Conservation (phyloP, 2,888 invertebrate species). For the Thymelicus acteon region DNA sequence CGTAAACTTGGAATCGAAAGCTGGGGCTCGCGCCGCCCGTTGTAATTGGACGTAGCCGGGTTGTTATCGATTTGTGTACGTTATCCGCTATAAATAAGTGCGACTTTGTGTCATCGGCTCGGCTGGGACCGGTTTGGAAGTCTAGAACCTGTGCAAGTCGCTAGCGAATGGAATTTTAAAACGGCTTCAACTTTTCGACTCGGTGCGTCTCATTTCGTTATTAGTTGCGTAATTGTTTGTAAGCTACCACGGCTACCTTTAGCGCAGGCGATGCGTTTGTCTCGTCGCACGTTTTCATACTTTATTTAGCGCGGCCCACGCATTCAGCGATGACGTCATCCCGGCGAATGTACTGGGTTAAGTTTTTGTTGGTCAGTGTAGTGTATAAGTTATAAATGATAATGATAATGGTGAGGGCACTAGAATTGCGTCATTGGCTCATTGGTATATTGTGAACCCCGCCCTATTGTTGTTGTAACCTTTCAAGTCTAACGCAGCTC, state of each 20-base stretch:
- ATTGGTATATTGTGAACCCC: conserved; percentile 15
- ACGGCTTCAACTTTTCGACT: conserved; percentile 43
- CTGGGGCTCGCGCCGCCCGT: conserved; percentile 51
- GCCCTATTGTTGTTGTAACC: neutral
- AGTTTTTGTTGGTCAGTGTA: conserved; percentile 24
- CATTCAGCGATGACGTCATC: conserved; percentile 56
- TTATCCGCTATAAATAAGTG: conserved; percentile 80
- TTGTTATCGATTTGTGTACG: conserved; percentile 80
- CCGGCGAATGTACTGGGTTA: conserved; percentile 32
- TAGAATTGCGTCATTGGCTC: conserved; percentile 26
- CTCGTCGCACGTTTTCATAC: conserved; percentile 45
- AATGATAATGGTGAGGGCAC: neutral
- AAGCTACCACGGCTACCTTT: conserved; percentile 37
- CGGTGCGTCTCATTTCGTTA: conserved; percentile 44
- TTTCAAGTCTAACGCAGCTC: neutral
- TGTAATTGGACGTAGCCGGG: conserved; percentile 56
- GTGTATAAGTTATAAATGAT: neutral
- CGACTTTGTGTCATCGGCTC: conserved; percentile 75
- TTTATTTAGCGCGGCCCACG: conserved; percentile 46
- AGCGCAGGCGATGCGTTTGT: conserved; percentile 45
- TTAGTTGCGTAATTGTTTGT: conserved; percentile 68
- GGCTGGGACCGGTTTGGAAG: conserved; percentile 68
- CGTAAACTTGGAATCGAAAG: conserved; percentile 45
- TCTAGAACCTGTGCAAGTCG: conserved; percentile 66
- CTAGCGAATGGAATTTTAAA: conserved; percentile 54